Percentiles rank a stretch among this genome's conserved stretches.
These are phyloP conservation scores for Tetrax tetrax DNA, from an alignment of 2,113 vertebrate species.

Conservation along the genomic window DNA sequence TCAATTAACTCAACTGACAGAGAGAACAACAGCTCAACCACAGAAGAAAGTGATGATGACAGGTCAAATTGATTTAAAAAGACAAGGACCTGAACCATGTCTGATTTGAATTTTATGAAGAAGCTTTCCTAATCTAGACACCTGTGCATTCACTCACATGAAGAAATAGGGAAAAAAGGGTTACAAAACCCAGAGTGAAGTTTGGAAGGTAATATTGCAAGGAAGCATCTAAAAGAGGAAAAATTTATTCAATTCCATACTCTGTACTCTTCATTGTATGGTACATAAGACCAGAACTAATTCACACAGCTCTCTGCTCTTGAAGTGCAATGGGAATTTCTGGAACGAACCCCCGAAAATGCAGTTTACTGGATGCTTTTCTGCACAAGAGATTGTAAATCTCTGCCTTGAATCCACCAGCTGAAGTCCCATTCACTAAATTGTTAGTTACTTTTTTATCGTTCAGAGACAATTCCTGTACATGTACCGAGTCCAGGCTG, in stretches of 20 bases:
- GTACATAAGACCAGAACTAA: not conserved
- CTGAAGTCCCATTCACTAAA: not conserved
- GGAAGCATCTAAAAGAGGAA: not conserved
- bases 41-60: not conserved
- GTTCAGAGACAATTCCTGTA: not conserved
- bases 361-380: not conserved
- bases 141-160: not conserved
- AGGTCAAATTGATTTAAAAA: not conserved
- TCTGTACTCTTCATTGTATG: not conserved
- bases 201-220: not conserved
- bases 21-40: not conserved
- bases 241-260: not conserved
- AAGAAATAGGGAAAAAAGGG: not conserved
- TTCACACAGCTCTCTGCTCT: not conserved
- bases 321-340: not conserved
- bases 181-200: not conserved
- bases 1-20: not conserved
- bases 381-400: not conserved
- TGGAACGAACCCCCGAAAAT: not conserved
- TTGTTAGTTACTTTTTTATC: not conserved
- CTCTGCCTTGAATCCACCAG: not conserved
- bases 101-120: not conserved
- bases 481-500: rapidly evolving
- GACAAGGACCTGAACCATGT: not conserved
- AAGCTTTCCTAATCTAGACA: not conserved